Evolutionary conservation across 2,113 vertebrate genomes (phyloP).

Genomic region (Perca fluviatilis): DNA sequence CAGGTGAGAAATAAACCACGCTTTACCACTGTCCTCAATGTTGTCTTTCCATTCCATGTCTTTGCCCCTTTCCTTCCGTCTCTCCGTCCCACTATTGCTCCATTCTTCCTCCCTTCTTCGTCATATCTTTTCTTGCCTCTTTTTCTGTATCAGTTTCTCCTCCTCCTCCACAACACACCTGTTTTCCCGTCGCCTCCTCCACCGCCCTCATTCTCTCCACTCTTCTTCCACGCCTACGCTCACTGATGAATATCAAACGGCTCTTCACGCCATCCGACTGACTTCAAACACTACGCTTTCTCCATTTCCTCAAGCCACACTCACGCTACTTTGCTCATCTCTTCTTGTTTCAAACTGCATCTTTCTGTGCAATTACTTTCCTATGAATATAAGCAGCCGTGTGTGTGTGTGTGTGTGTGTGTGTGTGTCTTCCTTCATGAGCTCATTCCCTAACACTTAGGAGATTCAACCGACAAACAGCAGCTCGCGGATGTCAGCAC

Average conservation of each 20-base stretch:
- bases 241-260: constrained; percentile 86
- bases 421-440: constrained; percentile 49
- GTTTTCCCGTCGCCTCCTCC: constrained; percentile 71
- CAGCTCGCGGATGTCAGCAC: constrained; percentile 75
- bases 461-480: constrained; percentile 63
- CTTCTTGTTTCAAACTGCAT: constrained; percentile 59
- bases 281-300: constrained; percentile 75
- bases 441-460: constrained; percentile 73
- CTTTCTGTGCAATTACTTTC: constrained; percentile 64
- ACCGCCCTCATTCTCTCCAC: constrained; percentile 52
- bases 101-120: constrained; percentile 10
- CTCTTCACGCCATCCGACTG: constrained; percentile 59
- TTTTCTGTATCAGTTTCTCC: constrained; percentile 28
- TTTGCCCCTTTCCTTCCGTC: not conserved
- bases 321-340: constrained; percentile 60
- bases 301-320: constrained; percentile 58
- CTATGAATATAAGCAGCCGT: constrained; percentile 72
- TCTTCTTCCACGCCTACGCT: constrained; percentile 80
- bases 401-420: constrained; percentile 5
- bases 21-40: not conserved
- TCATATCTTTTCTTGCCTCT: constrained; percentile 4
- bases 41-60: constrained; percentile 13
- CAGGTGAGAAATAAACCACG: constrained; percentile 88
- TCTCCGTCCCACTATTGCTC: constrained; percentile 3
- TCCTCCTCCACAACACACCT: constrained; percentile 73